Evolutionary conservation across 2,888 invertebrate genomes (phyloP).

Genomic region (Hemistola chrysoprasaria): DNA sequence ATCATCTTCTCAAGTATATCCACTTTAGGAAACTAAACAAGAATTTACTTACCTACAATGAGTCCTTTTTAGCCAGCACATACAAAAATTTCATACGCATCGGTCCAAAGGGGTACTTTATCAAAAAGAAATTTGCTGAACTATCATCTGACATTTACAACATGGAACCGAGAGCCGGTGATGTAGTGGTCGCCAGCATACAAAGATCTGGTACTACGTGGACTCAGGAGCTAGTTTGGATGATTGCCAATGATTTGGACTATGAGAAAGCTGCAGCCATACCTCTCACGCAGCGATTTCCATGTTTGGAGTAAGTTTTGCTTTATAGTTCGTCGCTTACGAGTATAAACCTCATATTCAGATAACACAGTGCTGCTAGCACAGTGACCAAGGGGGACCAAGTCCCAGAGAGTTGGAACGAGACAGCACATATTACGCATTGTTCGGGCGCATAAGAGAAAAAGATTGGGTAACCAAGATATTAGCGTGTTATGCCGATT

Average conservation of each 20-base stretch:
- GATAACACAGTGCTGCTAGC: too few relatives aligned
- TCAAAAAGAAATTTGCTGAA: constrained; percentile 80
- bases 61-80: too few relatives aligned
- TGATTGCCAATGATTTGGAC: constrained; percentile 85
- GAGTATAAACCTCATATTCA: too few relatives aligned
- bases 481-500: too few relatives aligned
- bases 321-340: background rate
- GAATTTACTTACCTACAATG: too few relatives aligned
- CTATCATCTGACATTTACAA: constrained; percentile 83
- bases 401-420: too few relatives aligned
- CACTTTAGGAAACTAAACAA: too few relatives aligned
- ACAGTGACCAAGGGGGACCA: too few relatives aligned
- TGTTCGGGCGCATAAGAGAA: too few relatives aligned
- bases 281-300: constrained; percentile 82
- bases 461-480: too few relatives aligned
- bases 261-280: constrained; percentile 79
- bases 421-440: too few relatives aligned
- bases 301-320: constrained; percentile 86
- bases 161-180: constrained; percentile 82
- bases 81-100: constrained; percentile 66
- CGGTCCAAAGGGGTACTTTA: constrained; percentile 85
- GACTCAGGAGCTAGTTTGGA: constrained; percentile 89
- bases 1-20: too few relatives aligned
- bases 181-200: constrained; percentile 85
- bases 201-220: constrained; percentile 87